Evolutionary conservation across 2,113 vertebrate genomes (phyloP), one percentile per base, ranked within the genome.

Genomic region (Sphaerodactylus townsendi): DNA sequence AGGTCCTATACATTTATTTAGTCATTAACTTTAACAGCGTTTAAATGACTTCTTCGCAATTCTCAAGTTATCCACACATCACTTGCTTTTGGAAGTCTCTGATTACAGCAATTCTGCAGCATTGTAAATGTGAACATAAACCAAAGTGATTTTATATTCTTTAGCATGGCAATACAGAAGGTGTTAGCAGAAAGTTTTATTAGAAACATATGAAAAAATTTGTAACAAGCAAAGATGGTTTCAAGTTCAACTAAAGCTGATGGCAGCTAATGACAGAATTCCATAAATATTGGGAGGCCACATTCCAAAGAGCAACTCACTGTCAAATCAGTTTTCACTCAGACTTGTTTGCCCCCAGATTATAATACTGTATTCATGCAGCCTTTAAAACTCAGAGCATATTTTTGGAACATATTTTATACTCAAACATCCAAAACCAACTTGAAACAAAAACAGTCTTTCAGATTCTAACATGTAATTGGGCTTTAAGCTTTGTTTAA

Each of bases 241-340:
- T 93, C 95, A 93, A 41, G 86, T 94, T 93, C 95, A 93, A 39
- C 87, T 88, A 76, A 88, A 71, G 70, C 79, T 79, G 90, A 92
- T 88, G 85, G 89, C 93, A 95, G 92, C 92, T 94, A 94, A 95
- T 88, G 87, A 93, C 83, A 92, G 84, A 87, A 95, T 94, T 92
- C 89, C 87, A 92, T 82, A 92, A 95, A 95, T 94, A 95, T 65
- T 92, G 90, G 70, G 35, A 92, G 83, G 89, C 84, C 86, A 64
- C 88, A 90, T 86, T 92, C 86, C 91, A 94, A 77, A 83, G 35
- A 11, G 33, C 75, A 83, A 89, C 41, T 70, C 65, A 72, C 23
- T 70, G 39, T 39, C 90, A 94, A 94, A 85, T 88, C 87, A 92
- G 85, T 86, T 92, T 89, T 90, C 46, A 78, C 80, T 92, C 90